Percentiles rank a stretch among this genome's conserved stretches.
phyloP scores from a whole-genome alignment of 2,797 vertebrate genomes.

The Sitta carolinensis region DNA sequence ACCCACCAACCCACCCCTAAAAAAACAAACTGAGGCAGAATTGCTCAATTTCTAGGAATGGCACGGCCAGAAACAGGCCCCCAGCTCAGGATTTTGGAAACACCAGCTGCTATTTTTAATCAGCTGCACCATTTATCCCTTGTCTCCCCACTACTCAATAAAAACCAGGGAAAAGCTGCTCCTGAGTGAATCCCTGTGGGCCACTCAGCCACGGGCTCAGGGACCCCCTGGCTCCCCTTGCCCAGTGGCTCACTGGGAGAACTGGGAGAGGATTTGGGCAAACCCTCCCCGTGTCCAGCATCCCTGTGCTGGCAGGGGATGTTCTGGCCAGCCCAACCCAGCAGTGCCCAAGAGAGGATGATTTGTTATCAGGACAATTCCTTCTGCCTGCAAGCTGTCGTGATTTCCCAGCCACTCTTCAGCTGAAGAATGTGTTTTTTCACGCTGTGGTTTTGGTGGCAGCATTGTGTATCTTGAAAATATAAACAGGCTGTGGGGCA shows the following conservation, averaged over 20 bases:
- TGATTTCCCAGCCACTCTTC: neutral
- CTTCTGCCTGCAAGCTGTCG: neutral
- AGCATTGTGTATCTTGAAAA: neutral
- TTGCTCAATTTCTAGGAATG: neutral
- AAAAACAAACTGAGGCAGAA: neutral
- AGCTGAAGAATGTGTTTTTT: neutral
- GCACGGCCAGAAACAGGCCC: neutral
- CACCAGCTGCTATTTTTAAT: neutral
- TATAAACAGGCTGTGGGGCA: neutral
- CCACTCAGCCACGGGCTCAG: neutral
- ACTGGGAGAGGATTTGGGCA: neutral
- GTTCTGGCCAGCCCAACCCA: neutral
- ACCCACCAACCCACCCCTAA: neutral
- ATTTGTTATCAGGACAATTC: neutral
- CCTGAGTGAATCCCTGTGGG: neutral
- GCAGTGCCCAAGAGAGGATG: neutral
- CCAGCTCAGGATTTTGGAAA: neutral
- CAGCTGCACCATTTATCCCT: neutral
- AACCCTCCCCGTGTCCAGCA: neutral
- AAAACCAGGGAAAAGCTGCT: neutral
- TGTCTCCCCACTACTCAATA: neutral
- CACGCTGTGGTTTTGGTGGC: neutral
- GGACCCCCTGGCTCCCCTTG: neutral
- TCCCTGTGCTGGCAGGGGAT: neutral
- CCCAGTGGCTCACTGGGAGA: neutral